A percentile compares a stretch with the other conserved stretches of the same genome.
These are phyloP conservation scores for Neoseiulus cucumeris DNA, from an alignment of 1,140 invertebrate species.

Conservation along the genomic window DNA sequence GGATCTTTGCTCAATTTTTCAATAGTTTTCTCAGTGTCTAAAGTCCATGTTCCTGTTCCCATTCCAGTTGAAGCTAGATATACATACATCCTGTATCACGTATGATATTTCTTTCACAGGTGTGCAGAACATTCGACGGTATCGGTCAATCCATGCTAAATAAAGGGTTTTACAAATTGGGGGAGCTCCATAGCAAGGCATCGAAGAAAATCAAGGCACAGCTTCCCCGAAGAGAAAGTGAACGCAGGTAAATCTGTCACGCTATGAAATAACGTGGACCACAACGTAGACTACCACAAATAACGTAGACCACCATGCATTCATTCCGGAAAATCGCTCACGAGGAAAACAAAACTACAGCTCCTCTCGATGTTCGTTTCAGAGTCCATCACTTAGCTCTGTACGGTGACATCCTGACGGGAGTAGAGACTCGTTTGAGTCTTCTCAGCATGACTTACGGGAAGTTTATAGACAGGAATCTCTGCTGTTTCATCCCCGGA, in stretches of 20 bases:
- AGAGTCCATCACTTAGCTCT: slow-evolving; percentile 54
- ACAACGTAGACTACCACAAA: too few species aligned
- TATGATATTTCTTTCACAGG: slow-evolving; percentile 32
- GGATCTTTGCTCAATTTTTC: too few species aligned
- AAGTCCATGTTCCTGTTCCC: too few species aligned
- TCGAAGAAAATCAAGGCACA: slow-evolving; percentile 45
- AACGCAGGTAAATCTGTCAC: slow-evolving; percentile 39
- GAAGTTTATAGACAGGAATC: slow-evolving; percentile 54
- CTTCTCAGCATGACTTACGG: slow-evolving; percentile 78
- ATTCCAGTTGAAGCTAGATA: too few species aligned
- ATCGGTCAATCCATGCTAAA: slow-evolving; percentile 52
- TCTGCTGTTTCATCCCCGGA: slow-evolving; percentile 82
- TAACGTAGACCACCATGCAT: too few species aligned
- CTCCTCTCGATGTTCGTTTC: too few species aligned
- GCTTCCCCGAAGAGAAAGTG: slow-evolving; percentile 65
- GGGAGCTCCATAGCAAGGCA: slow-evolving; percentile 49
- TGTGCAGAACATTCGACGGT: slow-evolving; percentile 55
- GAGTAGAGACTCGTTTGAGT: slow-evolving; percentile 69
- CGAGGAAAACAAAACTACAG: too few species aligned
- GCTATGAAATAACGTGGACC: too few species aligned
- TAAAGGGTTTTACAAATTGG: slow-evolving; percentile 54
- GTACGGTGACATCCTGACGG: slow-evolving; percentile 68
- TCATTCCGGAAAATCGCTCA: too few species aligned
- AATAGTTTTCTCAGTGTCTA: too few species aligned
- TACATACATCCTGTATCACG: too few species aligned